Conservation (phyloP, 1,140 invertebrate species). For the Ceratosolen solmsi region DNA sequence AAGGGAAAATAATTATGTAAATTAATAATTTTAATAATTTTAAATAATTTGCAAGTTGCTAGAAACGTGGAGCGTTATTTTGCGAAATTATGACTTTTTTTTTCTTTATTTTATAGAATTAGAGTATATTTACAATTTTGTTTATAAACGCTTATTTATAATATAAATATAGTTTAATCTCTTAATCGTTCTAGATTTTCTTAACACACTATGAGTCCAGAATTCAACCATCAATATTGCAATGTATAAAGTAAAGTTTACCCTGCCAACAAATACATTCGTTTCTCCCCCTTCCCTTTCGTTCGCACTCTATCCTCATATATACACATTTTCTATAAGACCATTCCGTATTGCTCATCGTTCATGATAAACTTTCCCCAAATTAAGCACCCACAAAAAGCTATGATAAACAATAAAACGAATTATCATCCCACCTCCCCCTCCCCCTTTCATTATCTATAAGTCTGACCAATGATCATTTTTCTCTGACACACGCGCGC, state of each 20-base stretch:
- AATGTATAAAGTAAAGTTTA: slow-evolving; percentile 6
- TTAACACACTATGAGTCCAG: neutral
- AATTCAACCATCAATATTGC: neutral
- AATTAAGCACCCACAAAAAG: neutral
- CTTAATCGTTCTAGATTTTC: neutral
- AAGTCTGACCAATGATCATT: slow-evolving; percentile 4
- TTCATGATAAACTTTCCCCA: neutral
- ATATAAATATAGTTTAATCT: no score
- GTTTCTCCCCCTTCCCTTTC: neutral
- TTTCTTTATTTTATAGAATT: no score
- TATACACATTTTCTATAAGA: slow-evolving; percentile 6
- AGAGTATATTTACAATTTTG: no score
- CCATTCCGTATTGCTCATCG: slow-evolving; percentile 9
- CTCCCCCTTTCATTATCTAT: neutral
- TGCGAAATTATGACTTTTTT: no score
- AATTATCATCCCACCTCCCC: slow-evolving; percentile 3
- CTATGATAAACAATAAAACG: slow-evolving; percentile 27
- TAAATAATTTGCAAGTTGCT: no score
- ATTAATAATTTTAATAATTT: no score
- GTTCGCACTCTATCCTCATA: neutral
- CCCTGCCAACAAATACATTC: neutral
- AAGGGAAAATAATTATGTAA: no score
- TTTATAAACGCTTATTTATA: no score
- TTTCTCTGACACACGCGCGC: neutral
- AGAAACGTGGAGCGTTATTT: no score